Conservation (phyloP, 2,113 vertebrate species). For the Ovis canadensis region DNA sequence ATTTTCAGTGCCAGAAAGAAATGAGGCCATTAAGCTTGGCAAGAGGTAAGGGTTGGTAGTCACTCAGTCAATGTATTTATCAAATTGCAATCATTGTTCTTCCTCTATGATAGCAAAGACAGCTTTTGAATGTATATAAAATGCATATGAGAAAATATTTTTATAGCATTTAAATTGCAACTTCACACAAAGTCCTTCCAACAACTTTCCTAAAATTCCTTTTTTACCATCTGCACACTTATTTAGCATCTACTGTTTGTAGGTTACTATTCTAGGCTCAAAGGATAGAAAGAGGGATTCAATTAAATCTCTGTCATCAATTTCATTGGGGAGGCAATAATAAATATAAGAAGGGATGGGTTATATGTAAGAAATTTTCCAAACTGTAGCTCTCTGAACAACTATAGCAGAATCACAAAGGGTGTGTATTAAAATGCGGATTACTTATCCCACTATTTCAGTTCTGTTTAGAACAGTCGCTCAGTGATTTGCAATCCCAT, state of each 20-base stretch:
- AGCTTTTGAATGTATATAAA: neutral
- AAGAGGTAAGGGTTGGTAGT: neutral
- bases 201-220: neutral
- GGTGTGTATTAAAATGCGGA: neutral
- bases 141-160: neutral
- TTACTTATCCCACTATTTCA: neutral
- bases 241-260: neutral
- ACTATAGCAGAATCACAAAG: neutral
- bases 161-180: neutral
- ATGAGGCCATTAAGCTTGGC: neutral
- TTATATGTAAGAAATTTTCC: neutral
- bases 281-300: neutral
- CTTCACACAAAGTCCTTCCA: neutral
- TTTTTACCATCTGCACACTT: neutral
- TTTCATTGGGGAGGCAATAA: neutral
- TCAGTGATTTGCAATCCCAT: neutral
- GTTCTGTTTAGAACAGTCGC: neutral
- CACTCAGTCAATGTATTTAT: neutral
- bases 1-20: neutral
- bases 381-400: neutral
- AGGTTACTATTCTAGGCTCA: neutral
- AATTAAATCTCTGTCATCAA: neutral
- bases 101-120: neutral
- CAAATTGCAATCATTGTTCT: neutral
- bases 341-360: neutral